Base-by-base conservation (phyloP, 2,797 vertebrate species). In the Coilia nasus region DNA sequence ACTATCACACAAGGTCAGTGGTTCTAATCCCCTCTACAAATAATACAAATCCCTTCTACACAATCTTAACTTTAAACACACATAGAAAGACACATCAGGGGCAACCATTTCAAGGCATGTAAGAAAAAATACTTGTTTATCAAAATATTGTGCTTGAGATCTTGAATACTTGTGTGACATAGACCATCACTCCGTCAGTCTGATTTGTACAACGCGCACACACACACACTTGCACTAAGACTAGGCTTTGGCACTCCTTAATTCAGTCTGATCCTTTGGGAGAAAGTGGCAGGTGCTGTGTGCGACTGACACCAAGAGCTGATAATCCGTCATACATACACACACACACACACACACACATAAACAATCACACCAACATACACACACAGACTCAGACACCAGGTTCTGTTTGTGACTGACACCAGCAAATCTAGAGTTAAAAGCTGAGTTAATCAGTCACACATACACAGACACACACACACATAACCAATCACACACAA, bases 1-100 rank as follows among this genome's bases (percentile, higher is more conserved):
- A 17, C 23, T 10, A 46, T 28, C 64, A 19, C 84, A 83, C 35
- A 57, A 85, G 82, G 82, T 81, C 67, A 85, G 44, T 75, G 56
- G 60, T 44, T 81, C 44, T 54, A 82, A 44, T 84, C 56, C 15
- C 57, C 54, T 57, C 44, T 59, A 81, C 71, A 25, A 84, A 71
- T 84, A 84, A 56, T 84, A 31, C 31, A 82, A 83, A 78, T 78
- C 83, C 41, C 50, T 67, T 5, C 47, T 47, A 50, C 46, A 46
- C 21, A 59, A 82, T 23, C 35, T 59, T 44, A 78, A 64, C 47
- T 59, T 84, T 46, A 81, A 56, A 67, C 5, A 82, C 17, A 31
- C 23, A 31, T 41, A 41, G 11, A 59, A 17, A 35, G 35, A 1
- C 6, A 31, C 9, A 47, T 75, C 67, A 15, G 28, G 31, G 67